A percentile compares a stretch with the other conserved stretches of the same genome.
phyloP scores from a whole-genome alignment of 2,888 invertebrate genomes.

The Acanthosepion pharaonis region DNA sequence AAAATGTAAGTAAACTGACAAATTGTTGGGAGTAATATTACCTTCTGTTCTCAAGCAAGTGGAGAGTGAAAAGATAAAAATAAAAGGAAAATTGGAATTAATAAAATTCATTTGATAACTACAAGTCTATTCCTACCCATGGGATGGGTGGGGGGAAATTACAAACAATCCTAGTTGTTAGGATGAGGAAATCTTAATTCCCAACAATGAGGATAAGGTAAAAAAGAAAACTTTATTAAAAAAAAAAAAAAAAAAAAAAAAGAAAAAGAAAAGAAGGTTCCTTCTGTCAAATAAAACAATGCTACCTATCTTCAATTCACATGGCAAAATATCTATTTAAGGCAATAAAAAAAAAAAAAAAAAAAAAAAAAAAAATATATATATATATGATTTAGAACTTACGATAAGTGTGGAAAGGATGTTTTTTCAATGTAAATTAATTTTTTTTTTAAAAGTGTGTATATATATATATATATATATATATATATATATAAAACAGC shows the following conservation, averaged over 20 bases:
- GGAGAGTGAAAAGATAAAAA: constrained; percentile 6
- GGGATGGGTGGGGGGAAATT: neutral
- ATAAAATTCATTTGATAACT: constrained; percentile 40
- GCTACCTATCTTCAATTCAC: neutral
- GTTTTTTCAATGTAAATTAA: no score
- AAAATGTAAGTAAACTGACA: constrained; percentile 38
- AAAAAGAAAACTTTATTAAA: no score
- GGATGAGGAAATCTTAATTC: neutral
- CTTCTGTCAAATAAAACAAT: neutral
- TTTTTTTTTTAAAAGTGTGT: no score
- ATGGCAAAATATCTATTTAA: no score
- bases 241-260: no score
- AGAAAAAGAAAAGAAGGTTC: no score
- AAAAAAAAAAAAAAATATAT: no score
- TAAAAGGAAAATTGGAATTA: constrained; percentile 42
- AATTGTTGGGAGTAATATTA: constrained; percentile 42
- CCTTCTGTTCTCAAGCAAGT: constrained; percentile 44
- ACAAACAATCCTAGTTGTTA: neutral
- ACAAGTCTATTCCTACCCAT: neutral
- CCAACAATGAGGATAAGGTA: neutral
- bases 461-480: no score
- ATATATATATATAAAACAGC: no score
- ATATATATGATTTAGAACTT: no score
- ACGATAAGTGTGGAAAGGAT: no score
- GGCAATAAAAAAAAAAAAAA: no score